Conservation (phyloP, 2,888 invertebrate species). For the Megaustenia siamemsis region DNA sequence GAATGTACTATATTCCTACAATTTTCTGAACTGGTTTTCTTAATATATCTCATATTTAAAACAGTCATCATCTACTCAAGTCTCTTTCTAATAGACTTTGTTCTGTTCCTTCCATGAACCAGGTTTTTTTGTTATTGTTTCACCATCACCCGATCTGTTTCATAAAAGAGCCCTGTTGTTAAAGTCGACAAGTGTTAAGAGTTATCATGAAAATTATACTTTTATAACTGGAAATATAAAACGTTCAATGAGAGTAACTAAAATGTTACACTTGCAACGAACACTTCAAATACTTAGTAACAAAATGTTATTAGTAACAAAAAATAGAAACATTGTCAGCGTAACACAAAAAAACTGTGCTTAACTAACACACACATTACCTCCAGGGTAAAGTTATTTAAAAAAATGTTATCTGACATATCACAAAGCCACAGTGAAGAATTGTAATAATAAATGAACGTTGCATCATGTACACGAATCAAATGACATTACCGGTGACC, state of each 20-base stretch:
- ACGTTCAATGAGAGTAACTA: background rate
- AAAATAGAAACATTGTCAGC: background rate
- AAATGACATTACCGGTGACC: slow-evolving; percentile 44
- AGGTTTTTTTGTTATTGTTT: too few relatives aligned
- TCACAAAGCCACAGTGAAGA: background rate
- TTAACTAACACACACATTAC: background rate
- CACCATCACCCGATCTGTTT: too few relatives aligned
- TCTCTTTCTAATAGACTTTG: too few relatives aligned
- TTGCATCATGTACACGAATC: background rate
- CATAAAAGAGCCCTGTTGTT: too few relatives aligned
- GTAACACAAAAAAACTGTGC: too few relatives aligned
- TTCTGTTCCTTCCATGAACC: too few relatives aligned
- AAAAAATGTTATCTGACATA: background rate
- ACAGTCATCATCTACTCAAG: too few relatives aligned
- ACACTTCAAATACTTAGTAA: background rate
- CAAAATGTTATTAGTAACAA: background rate
- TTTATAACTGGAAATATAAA: background rate
- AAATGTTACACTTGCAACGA: background rate
- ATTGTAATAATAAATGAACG: background rate
- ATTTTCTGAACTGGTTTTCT: too few relatives aligned
- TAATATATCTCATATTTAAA: too few relatives aligned
- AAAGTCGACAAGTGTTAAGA: too few relatives aligned
- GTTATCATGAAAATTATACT: background rate
- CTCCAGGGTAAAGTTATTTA: background rate
- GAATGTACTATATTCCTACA: too few relatives aligned